phyloP scores from a whole-genome alignment of 2,888 invertebrate species.

The Agrypnus murinus region DNA sequence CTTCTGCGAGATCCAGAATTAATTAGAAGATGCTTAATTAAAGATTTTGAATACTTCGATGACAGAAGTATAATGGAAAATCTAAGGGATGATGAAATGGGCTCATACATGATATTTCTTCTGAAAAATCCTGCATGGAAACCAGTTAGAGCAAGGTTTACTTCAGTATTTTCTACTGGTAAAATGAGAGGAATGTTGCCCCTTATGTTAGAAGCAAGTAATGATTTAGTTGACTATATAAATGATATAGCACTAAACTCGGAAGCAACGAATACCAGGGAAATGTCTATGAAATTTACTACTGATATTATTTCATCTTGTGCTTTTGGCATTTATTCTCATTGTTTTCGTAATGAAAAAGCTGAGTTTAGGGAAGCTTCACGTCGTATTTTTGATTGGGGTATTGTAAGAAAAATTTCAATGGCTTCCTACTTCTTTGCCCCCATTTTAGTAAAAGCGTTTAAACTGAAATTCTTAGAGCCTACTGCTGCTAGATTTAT shows the following conservation, averaged over 20 bases:
- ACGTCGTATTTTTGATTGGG: constrained; percentile 62
- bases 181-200: constrained; percentile 73
- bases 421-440: constrained; percentile 60
- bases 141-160: constrained; percentile 70
- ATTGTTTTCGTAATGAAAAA: constrained; percentile 65
- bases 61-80: constrained; percentile 70
- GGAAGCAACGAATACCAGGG: constrained; percentile 66
- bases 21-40: constrained; percentile 70
- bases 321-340: constrained; percentile 70
- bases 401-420: constrained; percentile 57
- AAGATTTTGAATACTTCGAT: too few species aligned
- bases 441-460: constrained; percentile 56
- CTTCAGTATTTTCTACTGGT: constrained; percentile 73
- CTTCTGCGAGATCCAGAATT: constrained; percentile 69
- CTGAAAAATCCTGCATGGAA: constrained; percentile 73
- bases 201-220: constrained; percentile 67
- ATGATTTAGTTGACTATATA: constrained; percentile 59
- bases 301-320: constrained; percentile 71
- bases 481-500: constrained; percentile 59
- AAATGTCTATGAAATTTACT: constrained; percentile 67
- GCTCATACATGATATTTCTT: constrained; percentile 68
- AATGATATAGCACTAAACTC: constrained; percentile 62
- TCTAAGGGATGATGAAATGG: constrained; percentile 67
- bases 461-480: constrained; percentile 61
- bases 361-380: constrained; percentile 67